phyloP scores from a whole-genome alignment of 2,797 vertebrate genomes.

The Odontamblyopus lacepedii region DNA sequence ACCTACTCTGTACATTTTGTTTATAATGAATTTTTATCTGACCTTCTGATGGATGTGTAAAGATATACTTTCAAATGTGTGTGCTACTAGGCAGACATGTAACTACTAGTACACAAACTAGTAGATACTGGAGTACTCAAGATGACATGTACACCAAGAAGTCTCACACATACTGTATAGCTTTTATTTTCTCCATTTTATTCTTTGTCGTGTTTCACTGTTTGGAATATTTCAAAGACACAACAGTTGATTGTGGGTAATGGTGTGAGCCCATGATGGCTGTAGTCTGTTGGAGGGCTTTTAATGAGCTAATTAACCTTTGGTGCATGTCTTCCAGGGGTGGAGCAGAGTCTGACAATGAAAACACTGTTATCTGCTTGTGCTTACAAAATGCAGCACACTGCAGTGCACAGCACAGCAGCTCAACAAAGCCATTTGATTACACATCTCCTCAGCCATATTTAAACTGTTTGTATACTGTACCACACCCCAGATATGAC shows the following conservation, averaged over 20 bases:
- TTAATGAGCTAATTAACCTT: conserved; percentile 69
- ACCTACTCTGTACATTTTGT: conserved; percentile 1
- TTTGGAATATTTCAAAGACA: conserved; percentile 11
- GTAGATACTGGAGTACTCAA: not conserved
- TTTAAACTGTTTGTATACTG: conserved; percentile 16
- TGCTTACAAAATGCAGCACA: conserved; percentile 53
- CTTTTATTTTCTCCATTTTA: not conserved
- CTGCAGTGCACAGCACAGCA: conserved; percentile 36
- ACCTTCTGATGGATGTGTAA: not conserved
- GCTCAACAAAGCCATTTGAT: conserved; percentile 63
- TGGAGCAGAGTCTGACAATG: conserved; percentile 51
- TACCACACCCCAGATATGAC: conserved; percentile 2
- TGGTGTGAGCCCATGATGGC: conserved; percentile 34
- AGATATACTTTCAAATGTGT: not conserved
- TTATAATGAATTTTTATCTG: conserved; percentile 6
- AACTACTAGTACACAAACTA: not conserved
- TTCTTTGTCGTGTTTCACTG: not conserved
- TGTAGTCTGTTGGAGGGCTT: conserved; percentile 61
- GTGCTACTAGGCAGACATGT: not conserved
- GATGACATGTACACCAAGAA: not conserved
- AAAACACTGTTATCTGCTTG: conserved; percentile 46
- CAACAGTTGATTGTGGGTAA: conserved; percentile 32
- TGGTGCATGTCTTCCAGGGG: conserved; percentile 69
- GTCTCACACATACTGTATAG: not conserved
- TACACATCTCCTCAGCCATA: conserved; percentile 60